Evolutionary conservation across 1,140 invertebrate genomes (phyloP).

Genomic region (Bombus balteatus): DNA sequence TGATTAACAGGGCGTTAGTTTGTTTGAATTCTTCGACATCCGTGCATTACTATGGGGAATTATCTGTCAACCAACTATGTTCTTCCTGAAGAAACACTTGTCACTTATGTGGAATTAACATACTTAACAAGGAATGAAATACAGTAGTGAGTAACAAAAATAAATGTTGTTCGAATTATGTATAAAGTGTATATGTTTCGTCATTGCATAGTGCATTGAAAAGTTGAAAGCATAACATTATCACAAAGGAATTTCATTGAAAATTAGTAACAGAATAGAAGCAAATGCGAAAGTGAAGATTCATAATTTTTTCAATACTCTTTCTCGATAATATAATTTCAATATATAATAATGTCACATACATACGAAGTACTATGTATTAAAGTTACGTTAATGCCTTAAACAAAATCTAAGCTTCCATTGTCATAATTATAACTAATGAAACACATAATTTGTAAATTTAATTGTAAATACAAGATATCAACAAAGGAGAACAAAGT

Average conservation of each 20-base stretch:
- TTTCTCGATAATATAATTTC: too few species aligned
- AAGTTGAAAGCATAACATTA: not conserved
- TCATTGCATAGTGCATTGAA: not conserved
- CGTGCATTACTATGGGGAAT: slow-evolving; percentile 59
- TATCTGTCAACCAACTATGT: slow-evolving; percentile 59
- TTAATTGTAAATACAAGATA: not conserved
- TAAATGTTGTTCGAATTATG: not conserved
- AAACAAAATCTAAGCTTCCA: not conserved
- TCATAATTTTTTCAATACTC: not conserved
- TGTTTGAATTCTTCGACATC: not conserved
- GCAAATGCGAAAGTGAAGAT: not conserved
- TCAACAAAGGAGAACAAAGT: not conserved
- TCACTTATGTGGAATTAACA: slow-evolving; percentile 84
- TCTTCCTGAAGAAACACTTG: slow-evolving; percentile 83
- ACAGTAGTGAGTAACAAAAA: slow-evolving; percentile 80
- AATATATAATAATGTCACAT: not conserved
- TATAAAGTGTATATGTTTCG: not conserved
- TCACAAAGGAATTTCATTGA: not conserved
- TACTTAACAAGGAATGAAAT: slow-evolving; percentile 85
- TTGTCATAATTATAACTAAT: too few species aligned
- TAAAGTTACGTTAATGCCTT: not conserved
- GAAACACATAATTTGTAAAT: too few species aligned
- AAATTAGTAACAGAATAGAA: too few species aligned
- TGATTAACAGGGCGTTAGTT: not conserved
- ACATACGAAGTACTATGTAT: not conserved